Evolutionary conservation across 2,888 invertebrate genomes (phyloP).

Genomic region (Folsomia candida): DNA sequence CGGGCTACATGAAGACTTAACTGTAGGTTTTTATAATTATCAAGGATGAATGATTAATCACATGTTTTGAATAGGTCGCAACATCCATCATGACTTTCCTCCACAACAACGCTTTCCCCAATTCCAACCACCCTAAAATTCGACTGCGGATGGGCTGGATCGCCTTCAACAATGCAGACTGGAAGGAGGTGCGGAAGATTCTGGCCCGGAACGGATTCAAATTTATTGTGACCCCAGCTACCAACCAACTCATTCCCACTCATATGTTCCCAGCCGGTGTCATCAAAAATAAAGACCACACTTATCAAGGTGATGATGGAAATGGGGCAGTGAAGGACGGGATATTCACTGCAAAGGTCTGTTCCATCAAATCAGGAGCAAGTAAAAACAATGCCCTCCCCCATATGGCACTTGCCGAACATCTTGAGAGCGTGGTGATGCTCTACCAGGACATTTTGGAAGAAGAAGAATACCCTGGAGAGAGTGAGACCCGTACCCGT

Average conservation of each 20-base stretch:
- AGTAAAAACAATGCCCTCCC: neutral
- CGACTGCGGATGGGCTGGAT: neutral
- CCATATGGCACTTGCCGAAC: neutral
- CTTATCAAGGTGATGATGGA: neutral
- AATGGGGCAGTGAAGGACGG: neutral
- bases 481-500: neutral
- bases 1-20: too few relatives aligned
- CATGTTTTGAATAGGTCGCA: neutral
- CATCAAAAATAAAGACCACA: neutral
- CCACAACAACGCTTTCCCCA: neutral
- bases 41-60: neutral
- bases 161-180: neutral
- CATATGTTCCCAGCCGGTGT: neutral
- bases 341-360: neutral
- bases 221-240: neutral
- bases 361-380: neutral
- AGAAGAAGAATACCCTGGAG: neutral
- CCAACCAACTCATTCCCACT: neutral
- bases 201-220: neutral
- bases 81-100: neutral
- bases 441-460: neutral
- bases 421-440: neutral
- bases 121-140: neutral
- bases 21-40: too few relatives aligned
- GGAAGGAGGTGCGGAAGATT: neutral